Conservation (phyloP, 2,888 invertebrate genomes). For the Tricholauxania praeusta region DNA sequence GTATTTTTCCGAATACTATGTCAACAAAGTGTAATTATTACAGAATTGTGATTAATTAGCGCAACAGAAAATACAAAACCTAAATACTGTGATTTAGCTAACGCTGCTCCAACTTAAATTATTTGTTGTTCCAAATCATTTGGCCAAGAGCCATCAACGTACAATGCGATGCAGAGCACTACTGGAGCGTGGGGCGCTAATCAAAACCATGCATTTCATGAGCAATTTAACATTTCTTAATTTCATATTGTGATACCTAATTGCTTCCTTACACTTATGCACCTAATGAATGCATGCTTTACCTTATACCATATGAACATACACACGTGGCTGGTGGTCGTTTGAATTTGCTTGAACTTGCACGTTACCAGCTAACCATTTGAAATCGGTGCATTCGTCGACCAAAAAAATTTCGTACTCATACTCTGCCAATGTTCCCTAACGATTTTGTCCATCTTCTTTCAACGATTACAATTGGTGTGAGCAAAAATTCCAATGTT, state of each 20-base stretch:
- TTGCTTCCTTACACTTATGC: conserved; percentile 34
- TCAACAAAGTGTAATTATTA: conserved; percentile 27
- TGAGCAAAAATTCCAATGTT: conserved; percentile 1
- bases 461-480: no score
- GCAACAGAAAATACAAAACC: conserved; percentile 36
- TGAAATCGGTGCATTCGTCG: background rate
- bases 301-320: no score
- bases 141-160: background rate
- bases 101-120: background rate
- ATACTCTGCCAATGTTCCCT: no score
- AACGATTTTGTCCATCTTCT: no score
- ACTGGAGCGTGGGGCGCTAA: background rate
- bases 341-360: conserved; percentile 30
- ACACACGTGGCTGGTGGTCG: background rate
- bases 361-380: background rate
- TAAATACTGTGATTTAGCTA: conserved; percentile 3
- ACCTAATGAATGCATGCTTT: conserved; percentile 34
- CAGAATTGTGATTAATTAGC: conserved; percentile 57
- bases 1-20: conserved; percentile 14
- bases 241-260: conserved; percentile 20
- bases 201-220: background rate
- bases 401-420: background rate
- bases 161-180: background rate
- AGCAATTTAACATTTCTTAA: background rate
- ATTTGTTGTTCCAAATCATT: background rate